phyloP scores from a whole-genome alignment of 2,113 vertebrate genomes.

The Leuciscus idus region DNA sequence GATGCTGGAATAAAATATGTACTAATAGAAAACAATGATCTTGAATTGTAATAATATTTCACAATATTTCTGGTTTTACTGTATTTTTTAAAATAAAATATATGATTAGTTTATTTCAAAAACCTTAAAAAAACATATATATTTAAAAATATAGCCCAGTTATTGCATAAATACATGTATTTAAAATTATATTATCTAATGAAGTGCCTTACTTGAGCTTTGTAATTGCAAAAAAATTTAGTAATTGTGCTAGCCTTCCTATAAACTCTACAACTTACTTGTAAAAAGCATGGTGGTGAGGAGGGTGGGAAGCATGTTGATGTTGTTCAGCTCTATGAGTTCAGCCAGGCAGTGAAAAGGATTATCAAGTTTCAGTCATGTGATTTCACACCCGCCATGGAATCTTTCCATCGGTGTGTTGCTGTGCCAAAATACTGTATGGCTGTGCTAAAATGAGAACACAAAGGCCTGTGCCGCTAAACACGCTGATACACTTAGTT shows the following conservation, averaged over 20 bases:
- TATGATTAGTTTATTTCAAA: too few species aligned
- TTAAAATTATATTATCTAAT: not conserved
- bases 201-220: not conserved
- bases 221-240: not conserved
- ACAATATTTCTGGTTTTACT: not conserved
- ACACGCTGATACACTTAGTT: constrained; percentile 10
- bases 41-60: too few species aligned
- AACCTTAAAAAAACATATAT: not conserved
- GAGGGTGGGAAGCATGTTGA: constrained; percentile 55
- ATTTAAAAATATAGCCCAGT: not conserved
- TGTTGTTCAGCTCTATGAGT: constrained; percentile 37
- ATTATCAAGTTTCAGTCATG: constrained; percentile 65
- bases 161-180: not conserved
- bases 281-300: constrained; percentile 48
- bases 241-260: not conserved
- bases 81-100: not conserved
- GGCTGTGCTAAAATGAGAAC: not conserved
- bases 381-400: constrained; percentile 69
- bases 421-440: constrained; percentile 28
- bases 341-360: constrained; percentile 64
- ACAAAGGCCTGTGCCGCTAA: constrained; percentile 10
- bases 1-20: too few species aligned
- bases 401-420: constrained; percentile 45
- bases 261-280: constrained; percentile 54
- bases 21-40: too few species aligned